A percentile compares a stretch with the other conserved stretches of the same genome.
phyloP scores from a whole-genome alignment of 2,888 invertebrate species.

The Hypena proboscidalis region DNA sequence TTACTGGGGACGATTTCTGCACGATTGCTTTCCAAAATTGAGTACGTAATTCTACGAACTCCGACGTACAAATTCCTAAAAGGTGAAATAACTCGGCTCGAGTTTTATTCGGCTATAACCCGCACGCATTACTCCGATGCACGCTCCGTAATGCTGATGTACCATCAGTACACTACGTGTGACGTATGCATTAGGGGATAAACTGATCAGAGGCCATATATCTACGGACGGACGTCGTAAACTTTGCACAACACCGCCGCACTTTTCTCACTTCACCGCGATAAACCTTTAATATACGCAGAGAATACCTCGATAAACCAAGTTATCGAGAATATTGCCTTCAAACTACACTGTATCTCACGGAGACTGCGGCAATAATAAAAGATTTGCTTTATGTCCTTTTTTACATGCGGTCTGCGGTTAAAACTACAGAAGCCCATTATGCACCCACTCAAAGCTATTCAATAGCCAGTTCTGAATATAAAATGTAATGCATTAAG shows the following conservation, averaged over 20 bases:
- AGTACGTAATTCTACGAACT: slow-evolving; percentile 49
- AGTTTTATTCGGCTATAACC: slow-evolving; percentile 69
- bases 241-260: slow-evolving; percentile 56
- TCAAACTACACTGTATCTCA: slow-evolving; percentile 4
- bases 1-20: slow-evolving; percentile 33
- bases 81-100: slow-evolving; percentile 64
- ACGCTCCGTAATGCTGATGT: slow-evolving; percentile 18
- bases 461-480: slow-evolving; percentile 35
- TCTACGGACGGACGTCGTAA: slow-evolving; percentile 61
- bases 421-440: slow-evolving; percentile 20
- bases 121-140: slow-evolving; percentile 51
- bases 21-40: slow-evolving; percentile 47
- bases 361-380: slow-evolving; percentile 11
- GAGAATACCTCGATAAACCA: slow-evolving; percentile 37
- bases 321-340: slow-evolving; percentile 15
- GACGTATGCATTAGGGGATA: slow-evolving; percentile 45
- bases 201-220: slow-evolving; percentile 61
- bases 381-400: slow-evolving; percentile 6
- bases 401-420: slow-evolving; percentile 10
- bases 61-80: slow-evolving; percentile 58
- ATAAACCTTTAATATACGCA: slow-evolving; percentile 43
- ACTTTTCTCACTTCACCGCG: slow-evolving; percentile 61
- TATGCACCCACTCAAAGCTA: slow-evolving; percentile 21
- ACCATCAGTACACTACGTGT: slow-evolving; percentile 23
- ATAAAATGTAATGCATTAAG: slow-evolving; percentile 46